These are phyloP conservation scores for Agrenia bidenticulata DNA, from an alignment of 2,888 invertebrate genomes.

Conservation along the genomic window DNA sequence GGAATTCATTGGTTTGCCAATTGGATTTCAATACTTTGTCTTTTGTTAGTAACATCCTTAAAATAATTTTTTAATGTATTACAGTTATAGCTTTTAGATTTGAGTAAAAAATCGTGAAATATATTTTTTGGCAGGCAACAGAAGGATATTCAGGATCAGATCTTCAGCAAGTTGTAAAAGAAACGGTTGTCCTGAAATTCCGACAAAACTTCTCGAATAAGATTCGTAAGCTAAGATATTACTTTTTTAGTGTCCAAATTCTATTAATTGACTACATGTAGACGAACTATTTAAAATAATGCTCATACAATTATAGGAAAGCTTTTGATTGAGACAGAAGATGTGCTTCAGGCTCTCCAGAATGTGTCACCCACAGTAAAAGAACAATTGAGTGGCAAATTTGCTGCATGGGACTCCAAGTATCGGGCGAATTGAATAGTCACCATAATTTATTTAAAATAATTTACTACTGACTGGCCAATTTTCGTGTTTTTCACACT, in stretches of 20 bases:
- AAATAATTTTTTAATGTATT: too few species aligned
- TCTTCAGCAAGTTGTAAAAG: slow-evolving; percentile 81
- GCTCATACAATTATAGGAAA: slow-evolving; percentile 46
- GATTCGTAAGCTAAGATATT: slow-evolving; percentile 39
- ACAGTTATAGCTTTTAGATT: too few species aligned
- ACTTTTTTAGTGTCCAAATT: slow-evolving; percentile 25
- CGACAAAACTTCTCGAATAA: slow-evolving; percentile 28
- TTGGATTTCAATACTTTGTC: slow-evolving; percentile 41
- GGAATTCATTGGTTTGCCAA: slow-evolving; percentile 35
- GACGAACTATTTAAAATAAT: too few species aligned
- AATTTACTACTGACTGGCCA: too few species aligned
- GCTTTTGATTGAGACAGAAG: slow-evolving; percentile 40
- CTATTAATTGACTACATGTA: not conserved
- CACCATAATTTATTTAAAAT: not conserved
- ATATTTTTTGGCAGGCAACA: slow-evolving; percentile 59
- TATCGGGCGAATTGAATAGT: slow-evolving; percentile 13
- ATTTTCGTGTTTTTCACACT: too few species aligned
- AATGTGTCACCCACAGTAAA: slow-evolving; percentile 45
- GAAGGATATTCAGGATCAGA: slow-evolving; percentile 86
- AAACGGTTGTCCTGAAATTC: slow-evolving; percentile 68
- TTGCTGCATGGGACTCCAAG: slow-evolving; percentile 35
- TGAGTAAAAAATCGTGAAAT: too few species aligned
- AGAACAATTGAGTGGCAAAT: slow-evolving; percentile 38
- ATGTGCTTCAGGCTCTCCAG: slow-evolving; percentile 34
- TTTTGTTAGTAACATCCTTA: too few species aligned